These are phyloP conservation scores for Dicrostonyx torquatus DNA, from an alignment of 2,797 vertebrate genomes.

Conservation along the genomic window DNA sequence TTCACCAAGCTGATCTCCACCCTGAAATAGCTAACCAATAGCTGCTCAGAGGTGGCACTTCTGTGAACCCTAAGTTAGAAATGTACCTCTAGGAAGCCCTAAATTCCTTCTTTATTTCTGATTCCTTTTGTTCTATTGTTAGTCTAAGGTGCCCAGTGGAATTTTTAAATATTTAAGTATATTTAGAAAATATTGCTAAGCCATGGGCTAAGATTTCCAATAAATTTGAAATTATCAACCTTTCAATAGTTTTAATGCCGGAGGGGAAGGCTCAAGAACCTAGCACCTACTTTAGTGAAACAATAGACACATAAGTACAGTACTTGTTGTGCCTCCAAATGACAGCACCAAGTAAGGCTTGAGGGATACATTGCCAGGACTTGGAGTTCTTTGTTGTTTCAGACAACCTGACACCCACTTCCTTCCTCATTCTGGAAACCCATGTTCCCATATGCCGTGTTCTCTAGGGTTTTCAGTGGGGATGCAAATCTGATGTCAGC, in stretches of 20 bases:
- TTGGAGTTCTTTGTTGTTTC: not conserved
- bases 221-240: not conserved
- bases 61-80: not conserved
- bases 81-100: not conserved
- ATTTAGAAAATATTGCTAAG: constrained; percentile 24
- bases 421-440: not conserved
- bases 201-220: not conserved
- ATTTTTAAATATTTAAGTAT: not conserved
- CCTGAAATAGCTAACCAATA: not conserved
- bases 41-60: not conserved
- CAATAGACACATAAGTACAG: not conserved
- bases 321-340: not conserved
- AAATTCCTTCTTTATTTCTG: not conserved
- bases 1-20: not conserved
- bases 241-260: not conserved
- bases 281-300: constrained; percentile 22
- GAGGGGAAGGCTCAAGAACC: not conserved
- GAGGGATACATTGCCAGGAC: not conserved
- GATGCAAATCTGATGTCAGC: not conserved
- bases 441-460: not conserved
- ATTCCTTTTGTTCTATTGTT: not conserved
- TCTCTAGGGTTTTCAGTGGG: not conserved
- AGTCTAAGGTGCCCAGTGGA: not conserved
- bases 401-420: not conserved
- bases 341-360: not conserved